A percentile compares a stretch with the other conserved stretches of the same genome.
These are phyloP conservation scores for Petrosia ficiformis DNA, from an alignment of 37 sponge, comb jelly and placozoan species.

Conservation along the genomic window DNA sequence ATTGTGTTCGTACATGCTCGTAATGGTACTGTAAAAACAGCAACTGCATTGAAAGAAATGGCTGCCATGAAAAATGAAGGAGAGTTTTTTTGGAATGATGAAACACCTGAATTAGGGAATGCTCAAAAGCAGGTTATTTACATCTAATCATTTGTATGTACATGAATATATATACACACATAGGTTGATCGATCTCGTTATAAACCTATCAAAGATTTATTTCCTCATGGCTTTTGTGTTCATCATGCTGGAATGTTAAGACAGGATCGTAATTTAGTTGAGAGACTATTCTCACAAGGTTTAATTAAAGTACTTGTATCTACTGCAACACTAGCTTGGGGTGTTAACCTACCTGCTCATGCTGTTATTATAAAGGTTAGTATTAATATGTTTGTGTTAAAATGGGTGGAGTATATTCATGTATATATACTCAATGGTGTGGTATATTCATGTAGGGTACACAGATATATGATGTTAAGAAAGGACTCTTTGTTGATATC, in stretches of 20 bases:
- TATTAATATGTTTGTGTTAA: not conserved
- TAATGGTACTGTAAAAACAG: constrained; percentile 93
- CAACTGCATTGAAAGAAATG: constrained; percentile 74
- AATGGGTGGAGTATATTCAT: not conserved
- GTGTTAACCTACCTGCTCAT: constrained; percentile 97
- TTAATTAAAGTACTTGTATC: constrained; percentile 90
- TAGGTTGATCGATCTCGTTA: constrained; percentile 58
- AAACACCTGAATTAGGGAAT: constrained; percentile 52
- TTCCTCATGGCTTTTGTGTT: constrained; percentile 86
- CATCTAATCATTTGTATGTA: not conserved
- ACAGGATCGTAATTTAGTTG: constrained; percentile 88
- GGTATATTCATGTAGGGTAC: constrained; percentile 70
- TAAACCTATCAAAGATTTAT: constrained; percentile 85
- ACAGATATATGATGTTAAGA: constrained; percentile 91
- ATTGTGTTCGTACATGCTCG: constrained; percentile 99
- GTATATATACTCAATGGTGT: not conserved
- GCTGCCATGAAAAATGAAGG: constrained; percentile 54
- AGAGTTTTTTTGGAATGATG: constrained; percentile 60
- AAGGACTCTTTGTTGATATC: constrained; percentile 94
- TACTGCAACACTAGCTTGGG: constrained; percentile 99
- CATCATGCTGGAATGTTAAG: constrained; percentile 99
- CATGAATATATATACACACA: not conserved
- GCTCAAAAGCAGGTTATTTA: constrained; percentile 75
- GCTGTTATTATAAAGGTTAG: constrained; percentile 96
- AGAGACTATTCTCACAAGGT: constrained; percentile 84